Evolutionary conservation across 2,888 invertebrate genomes (phyloP), one percentile per base, ranked within the genome.

Genomic region (Cryptus viduatorius): DNA sequence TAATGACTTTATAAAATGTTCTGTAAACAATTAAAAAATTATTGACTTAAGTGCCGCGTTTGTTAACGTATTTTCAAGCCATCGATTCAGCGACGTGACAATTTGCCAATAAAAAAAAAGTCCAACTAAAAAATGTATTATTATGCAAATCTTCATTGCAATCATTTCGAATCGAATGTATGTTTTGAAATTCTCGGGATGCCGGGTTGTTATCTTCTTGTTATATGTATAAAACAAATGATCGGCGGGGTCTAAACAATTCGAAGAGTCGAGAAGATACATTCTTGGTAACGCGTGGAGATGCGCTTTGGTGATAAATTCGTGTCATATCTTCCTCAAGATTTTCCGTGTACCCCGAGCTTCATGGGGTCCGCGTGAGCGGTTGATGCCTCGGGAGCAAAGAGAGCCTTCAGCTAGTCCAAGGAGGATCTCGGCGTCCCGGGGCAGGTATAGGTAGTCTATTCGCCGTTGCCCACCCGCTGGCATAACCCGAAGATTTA

Each of bases 401-500:
- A 31, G 46, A 14, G 46, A 65, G 67, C 37, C 37, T 50, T 19
- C 29, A 61, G 29, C 61, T 61, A n/a, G 31, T 8, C 61, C 7
- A 14, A 59, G 59, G 46, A 59, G 37, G 19, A 64, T 78, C 37
- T 78, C 64, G 14, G 76, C n/a, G 69, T 59, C 29, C 69, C 19
- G 37, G 65, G 59, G 37, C 73, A 73, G 71, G 69, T 75, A 50
- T 67, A 61, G 59, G 72, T 64, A 71, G 64, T 77, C 82, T 82
- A 76, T 78, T 78, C 68, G 59, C 7, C 14, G 56, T 83, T 56
- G 88, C 81, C 87, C 86, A 86, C 88, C 87, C 88, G 87, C 86
- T 87, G 87, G 44, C 84, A 77, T 42, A 79, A 73, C 76, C 82
- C 81, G 82, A 79, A 87, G 87, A 88, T 89, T 89, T 89, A 86